Evolutionary conservation across 2,888 invertebrate genomes (phyloP), one percentile per base, ranked within the genome.

Genomic region (Pocota personata): DNA sequence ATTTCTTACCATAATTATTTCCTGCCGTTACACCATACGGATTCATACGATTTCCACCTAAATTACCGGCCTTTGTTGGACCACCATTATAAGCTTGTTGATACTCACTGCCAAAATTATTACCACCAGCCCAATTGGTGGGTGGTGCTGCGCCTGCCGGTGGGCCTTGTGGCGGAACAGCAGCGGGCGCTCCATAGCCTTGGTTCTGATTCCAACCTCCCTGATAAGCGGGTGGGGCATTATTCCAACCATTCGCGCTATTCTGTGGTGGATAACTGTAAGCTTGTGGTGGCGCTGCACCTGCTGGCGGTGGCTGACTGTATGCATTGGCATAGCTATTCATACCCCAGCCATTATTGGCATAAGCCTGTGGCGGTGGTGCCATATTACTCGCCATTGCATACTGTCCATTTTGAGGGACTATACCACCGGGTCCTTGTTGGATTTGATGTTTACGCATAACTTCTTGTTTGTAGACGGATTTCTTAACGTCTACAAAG

Each of bases 21-120:
- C 89, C 87, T 35, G 90, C 82, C 16, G 88, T 88, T 16, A 89
- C 89, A 66, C 87, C 87, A 82, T 94, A 94, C 93, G 94, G 93
- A 92, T 94, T 96, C 95, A 92, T 96, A 95, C 88, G 96, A 95
- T 90, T 96, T 58, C 88, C 88, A 94, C 95, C 90, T 93, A 95
- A 92, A 94, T 95, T 89, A 66, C 95, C 95, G 89, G 94, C 94
- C 88, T 97, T 94, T 93, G 97, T 95, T 0, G 97, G 97, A 3
- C 97, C 97, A 46, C 96, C 97, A 6, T 95, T 94, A 90, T 96
- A 97, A 71, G 95, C 95, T 91, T 97, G 97, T 89, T 97, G 96
- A 91, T 97, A 97, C 64, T 95, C 95, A 87, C 88, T 95, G 94
- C 37, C 97, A 82, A 90, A 89, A 80, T 87, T 88, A 88, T 89